Evolutionary conservation across 2,113 vertebrate genomes (phyloP).

Genomic region (Entelurus aequoreus): DNA sequence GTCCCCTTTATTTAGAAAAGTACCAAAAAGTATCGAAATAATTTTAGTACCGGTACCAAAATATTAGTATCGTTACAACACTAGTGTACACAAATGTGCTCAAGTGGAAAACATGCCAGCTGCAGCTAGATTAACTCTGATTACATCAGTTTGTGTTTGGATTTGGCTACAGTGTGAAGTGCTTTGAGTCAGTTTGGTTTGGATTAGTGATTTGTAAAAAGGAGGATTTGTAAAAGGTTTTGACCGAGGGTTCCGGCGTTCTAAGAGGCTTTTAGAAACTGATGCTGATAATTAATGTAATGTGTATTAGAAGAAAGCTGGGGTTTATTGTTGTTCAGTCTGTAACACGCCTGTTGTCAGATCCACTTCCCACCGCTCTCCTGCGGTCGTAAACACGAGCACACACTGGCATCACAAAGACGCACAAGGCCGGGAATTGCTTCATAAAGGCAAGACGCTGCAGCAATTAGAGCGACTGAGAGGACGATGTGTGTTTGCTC

Average conservation of each 20-base stretch:
- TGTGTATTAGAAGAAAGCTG: slow-evolving; percentile 10
- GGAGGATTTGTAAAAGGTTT: slow-evolving; percentile 20
- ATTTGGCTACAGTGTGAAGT: slow-evolving; percentile 19
- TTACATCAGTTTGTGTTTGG: slow-evolving; percentile 40
- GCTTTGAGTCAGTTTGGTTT: slow-evolving; percentile 36
- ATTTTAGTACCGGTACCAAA: no score
- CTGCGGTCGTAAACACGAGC: not conserved
- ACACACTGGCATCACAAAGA: not conserved
- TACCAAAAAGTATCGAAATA: no score
- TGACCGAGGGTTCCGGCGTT: slow-evolving; percentile 19
- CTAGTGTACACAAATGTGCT: not conserved
- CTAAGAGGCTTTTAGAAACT: not conserved
- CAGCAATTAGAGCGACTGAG: slow-evolving; percentile 45
- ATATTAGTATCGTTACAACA: no score
- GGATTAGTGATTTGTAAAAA: slow-evolving; percentile 24
- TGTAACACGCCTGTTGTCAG: slow-evolving; percentile 42
- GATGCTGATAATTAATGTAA: slow-evolving; percentile 22
- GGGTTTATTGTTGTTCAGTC: slow-evolving; percentile 7
- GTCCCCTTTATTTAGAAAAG: no score
- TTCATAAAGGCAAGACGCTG: slow-evolving; percentile 47
- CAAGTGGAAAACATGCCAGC: not conserved
- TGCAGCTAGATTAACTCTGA: slow-evolving; percentile 42
- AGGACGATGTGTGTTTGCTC: slow-evolving; percentile 5
- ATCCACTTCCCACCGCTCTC: slow-evolving; percentile 8
- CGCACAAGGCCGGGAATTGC: slow-evolving; percentile 28